Conservation (phyloP, 2,113 vertebrate species). For the Trogon melanurus region DNA sequence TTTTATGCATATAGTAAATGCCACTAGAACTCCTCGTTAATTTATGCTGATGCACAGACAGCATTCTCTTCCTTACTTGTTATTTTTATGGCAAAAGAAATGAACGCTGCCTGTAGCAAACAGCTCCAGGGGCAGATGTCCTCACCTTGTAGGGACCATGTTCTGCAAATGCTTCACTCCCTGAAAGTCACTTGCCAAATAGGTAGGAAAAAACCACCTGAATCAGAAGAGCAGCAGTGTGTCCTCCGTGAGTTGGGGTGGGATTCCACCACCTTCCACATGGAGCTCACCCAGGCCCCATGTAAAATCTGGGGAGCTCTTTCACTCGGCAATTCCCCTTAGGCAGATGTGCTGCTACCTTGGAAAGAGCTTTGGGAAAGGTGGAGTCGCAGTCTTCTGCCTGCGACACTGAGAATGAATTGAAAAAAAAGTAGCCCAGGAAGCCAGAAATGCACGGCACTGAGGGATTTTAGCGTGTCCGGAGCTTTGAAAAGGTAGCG, state of each 20-base stretch:
- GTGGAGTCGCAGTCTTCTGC: background rate
- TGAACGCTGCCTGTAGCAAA: background rate
- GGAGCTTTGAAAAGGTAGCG: background rate
- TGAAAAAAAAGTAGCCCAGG: background rate
- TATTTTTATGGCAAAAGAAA: background rate
- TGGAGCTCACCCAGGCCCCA: background rate
- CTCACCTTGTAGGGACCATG: background rate
- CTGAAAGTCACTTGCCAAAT: background rate
- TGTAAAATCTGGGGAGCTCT: background rate
- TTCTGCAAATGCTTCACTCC: background rate
- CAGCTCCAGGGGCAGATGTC: background rate
- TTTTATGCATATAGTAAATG: background rate
- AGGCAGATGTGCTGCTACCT: background rate
- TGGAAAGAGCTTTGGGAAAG: background rate
- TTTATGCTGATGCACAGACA: background rate
- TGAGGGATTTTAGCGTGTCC: background rate
- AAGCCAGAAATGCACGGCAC: background rate
- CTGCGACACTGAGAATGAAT: background rate
- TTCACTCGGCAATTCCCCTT: rapidly evolving
- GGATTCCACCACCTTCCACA: rapidly evolving
- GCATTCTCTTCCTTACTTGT: background rate
- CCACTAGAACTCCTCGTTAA: background rate
- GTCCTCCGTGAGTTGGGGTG: background rate
- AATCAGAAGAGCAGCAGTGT: background rate
- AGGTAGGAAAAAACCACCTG: background rate